Evolutionary conservation across 2,113 vertebrate genomes (phyloP).

Genomic region (Camarhynchus parvulus): DNA sequence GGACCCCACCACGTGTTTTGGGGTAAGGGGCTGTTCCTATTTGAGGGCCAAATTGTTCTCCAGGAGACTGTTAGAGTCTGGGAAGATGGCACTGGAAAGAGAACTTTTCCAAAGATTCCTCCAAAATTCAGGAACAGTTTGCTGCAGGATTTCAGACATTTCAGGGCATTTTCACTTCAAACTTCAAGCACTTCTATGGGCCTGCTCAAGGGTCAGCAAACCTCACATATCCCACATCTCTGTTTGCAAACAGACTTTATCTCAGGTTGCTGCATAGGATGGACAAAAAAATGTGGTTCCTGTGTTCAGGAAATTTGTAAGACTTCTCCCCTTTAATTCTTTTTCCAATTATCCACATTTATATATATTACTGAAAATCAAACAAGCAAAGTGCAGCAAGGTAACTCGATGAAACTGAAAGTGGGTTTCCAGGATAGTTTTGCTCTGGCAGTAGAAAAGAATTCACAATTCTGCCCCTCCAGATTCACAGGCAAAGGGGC

Average conservation of each 20-base stretch:
- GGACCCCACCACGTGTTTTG: too few relatives aligned
- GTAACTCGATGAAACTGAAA: background rate
- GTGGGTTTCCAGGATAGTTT: background rate
- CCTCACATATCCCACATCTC: background rate
- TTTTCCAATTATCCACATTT: background rate
- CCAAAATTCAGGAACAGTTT: background rate
- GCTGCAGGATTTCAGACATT: background rate
- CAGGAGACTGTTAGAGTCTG: background rate
- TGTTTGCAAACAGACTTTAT: background rate
- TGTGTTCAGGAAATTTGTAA: background rate
- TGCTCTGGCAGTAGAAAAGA: background rate
- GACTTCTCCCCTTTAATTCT: background rate
- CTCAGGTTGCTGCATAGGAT: background rate
- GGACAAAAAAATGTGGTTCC: background rate
- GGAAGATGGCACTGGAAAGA: background rate
- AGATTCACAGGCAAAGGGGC: accelerated
- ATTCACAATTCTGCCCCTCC: background rate
- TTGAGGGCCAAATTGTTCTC: background rate
- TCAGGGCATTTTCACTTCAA: background rate
- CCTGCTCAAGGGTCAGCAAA: background rate
- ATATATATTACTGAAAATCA: background rate
- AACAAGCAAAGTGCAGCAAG: background rate
- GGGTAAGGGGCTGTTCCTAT: background rate
- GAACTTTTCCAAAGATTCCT: background rate
- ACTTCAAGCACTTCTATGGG: background rate